phyloP scores from a whole-genome alignment of 2,888 invertebrate species.

The Osedax fenrisi region DNA sequence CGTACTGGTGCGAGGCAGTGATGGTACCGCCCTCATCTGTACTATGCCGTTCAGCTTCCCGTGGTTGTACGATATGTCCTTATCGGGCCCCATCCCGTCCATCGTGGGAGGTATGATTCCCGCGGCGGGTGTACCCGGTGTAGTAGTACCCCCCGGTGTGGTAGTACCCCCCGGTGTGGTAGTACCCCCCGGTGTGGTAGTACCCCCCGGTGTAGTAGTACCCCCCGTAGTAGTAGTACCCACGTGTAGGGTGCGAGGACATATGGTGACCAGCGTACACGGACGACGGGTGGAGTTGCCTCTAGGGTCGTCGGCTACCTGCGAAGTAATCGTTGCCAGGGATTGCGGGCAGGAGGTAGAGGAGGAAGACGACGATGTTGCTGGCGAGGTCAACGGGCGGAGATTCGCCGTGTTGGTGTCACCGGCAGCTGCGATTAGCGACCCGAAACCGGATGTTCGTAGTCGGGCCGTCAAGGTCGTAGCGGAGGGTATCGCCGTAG shows the following conservation, averaged over 20 bases:
- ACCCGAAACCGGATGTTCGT: too few species aligned
- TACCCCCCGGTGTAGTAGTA: too few species aligned
- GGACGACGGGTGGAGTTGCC: not conserved
- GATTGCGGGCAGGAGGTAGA: not conserved
- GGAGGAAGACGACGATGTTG: too few species aligned
- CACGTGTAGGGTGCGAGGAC: not conserved
- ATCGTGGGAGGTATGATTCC: not conserved
- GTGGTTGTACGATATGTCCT: conserved; percentile 2
- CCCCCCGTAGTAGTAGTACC: not conserved
- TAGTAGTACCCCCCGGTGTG: too few species aligned
- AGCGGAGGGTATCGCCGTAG: not conserved
- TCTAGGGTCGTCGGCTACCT: not conserved
- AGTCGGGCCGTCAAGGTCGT: too few species aligned
- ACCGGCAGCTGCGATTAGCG: not conserved
- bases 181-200: too few species aligned
- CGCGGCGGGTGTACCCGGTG: not conserved
- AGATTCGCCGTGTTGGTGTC: not conserved
- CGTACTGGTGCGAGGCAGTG: not conserved
- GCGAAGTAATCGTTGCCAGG: not conserved
- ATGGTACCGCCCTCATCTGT: not conserved
- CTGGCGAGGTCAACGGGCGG: too few species aligned
- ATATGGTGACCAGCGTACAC: not conserved
- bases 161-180: too few species aligned
- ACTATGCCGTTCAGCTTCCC: not conserved
- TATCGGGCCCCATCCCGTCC: not conserved